Evolutionary conservation across 1,140 invertebrate genomes (phyloP).

Genomic region (Oscheius sp.): DNA sequence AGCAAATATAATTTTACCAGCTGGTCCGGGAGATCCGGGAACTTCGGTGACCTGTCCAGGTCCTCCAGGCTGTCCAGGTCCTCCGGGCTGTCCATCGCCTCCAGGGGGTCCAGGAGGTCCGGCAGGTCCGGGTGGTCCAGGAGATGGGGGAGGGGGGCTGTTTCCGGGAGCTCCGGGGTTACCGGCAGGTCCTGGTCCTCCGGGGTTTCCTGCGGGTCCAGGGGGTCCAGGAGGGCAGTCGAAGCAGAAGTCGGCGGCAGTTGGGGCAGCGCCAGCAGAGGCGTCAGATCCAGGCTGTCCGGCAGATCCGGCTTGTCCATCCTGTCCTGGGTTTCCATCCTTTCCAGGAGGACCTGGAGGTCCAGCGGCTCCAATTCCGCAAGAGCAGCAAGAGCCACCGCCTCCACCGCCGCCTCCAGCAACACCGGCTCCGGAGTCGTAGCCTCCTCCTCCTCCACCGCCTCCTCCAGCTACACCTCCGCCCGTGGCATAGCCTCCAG

Average conservation of each 20-base stretch:
- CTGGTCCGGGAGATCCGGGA: slow-evolving; percentile 38
- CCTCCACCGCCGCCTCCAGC: slow-evolving; percentile 17
- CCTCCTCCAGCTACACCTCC: slow-evolving; percentile 14
- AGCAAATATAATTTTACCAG: slow-evolving; percentile 16
- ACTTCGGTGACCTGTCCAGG: slow-evolving; percentile 25
- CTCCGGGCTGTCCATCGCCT: slow-evolving; percentile 14
- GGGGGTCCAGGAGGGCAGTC: slow-evolving; percentile 38
- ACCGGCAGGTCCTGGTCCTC: slow-evolving; percentile 15
- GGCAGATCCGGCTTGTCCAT: slow-evolving; percentile 33
- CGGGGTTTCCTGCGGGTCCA: slow-evolving; percentile 39
- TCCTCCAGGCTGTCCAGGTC: slow-evolving; percentile 26
- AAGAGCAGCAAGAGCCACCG: slow-evolving; percentile 32
- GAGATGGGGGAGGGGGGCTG: background rate
- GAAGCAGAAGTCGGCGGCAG: slow-evolving; percentile 37
- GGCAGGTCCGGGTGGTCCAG: slow-evolving; percentile 7
- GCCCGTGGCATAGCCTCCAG: slow-evolving; percentile 16
- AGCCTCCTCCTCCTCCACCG: background rate
- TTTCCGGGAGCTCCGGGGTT: slow-evolving; percentile 17
- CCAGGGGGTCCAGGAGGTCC: slow-evolving; percentile 23
- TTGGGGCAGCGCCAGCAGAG: slow-evolving; percentile 7
- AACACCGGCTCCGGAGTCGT: slow-evolving; percentile 12
- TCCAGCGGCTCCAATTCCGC: slow-evolving; percentile 36
- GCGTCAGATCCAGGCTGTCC: slow-evolving; percentile 32
- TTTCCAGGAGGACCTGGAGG: slow-evolving; percentile 33
- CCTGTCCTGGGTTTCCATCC: slow-evolving; percentile 35